phyloP scores from a whole-genome alignment of 2,888 invertebrate genomes.

The Dendrolimus houi region DNA sequence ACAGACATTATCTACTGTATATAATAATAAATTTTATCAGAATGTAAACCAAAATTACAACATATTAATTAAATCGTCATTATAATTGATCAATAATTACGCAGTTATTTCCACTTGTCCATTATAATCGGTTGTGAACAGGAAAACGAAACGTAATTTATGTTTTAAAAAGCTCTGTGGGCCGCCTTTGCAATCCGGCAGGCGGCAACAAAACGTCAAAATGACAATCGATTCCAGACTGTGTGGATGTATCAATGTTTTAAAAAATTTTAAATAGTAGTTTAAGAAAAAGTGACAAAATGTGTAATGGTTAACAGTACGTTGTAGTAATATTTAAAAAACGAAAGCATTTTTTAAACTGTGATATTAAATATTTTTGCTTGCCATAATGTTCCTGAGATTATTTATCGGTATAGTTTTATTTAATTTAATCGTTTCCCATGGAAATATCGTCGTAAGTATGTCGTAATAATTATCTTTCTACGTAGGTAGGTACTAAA shows the following conservation, averaged over 20 bases:
- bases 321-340: neutral
- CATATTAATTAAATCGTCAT: neutral
- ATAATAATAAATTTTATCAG: slow-evolving; percentile 17
- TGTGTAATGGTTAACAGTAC: no score
- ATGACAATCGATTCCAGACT: slow-evolving; percentile 20
- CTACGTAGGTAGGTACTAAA: neutral
- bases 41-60: slow-evolving; percentile 12
- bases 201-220: slow-evolving; percentile 6
- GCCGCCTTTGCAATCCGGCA: neutral
- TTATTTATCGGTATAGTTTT: slow-evolving; percentile 27
- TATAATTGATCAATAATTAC: slow-evolving; percentile 15
- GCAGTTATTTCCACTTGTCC: slow-evolving; percentile 19
- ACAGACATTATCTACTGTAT: slow-evolving; percentile 9
- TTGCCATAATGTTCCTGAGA: slow-evolving; percentile 33
- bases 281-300: neutral
- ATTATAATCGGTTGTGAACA: neutral
- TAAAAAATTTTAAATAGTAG: neutral
- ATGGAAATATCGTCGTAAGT: slow-evolving; percentile 20
- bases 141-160: neutral
- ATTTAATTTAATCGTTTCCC: slow-evolving; percentile 15
- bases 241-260: slow-evolving; percentile 2
- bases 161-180: slow-evolving; percentile 1
- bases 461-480: neutral
- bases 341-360: slow-evolving; percentile 24
- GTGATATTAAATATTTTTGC: slow-evolving; percentile 29